phyloP scores from a whole-genome alignment of 2,888 invertebrate genomes.

The Drosophila percnosoma region DNA sequence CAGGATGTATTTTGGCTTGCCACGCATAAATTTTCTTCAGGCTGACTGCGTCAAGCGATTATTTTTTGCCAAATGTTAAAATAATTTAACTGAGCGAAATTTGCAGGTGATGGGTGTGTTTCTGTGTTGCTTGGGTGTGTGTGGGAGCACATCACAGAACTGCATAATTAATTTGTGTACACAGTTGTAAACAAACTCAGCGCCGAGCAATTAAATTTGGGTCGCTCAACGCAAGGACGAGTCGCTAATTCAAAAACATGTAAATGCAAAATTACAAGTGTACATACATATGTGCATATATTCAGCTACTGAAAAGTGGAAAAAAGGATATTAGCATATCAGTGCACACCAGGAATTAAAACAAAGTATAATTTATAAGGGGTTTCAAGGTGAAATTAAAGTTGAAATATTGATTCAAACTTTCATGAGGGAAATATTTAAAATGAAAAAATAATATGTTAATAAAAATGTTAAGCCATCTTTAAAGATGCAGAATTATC shows the following conservation, averaged over 20 bases:
- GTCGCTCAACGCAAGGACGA: conserved; percentile 1
- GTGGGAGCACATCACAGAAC: conserved; percentile 28
- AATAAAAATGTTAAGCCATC: not conserved
- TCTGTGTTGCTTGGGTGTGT: not conserved
- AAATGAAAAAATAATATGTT: not conserved
- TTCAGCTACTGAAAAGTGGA: not conserved
- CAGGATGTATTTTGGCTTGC: conserved; percentile 69
- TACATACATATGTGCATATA: not conserved
- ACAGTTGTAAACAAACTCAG: conserved; percentile 74
- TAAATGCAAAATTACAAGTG: conserved; percentile 21
- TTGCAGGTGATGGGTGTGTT: not conserved
- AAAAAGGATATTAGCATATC: not conserved
- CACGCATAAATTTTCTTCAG: conserved; percentile 74
- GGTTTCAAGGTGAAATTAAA: not conserved
- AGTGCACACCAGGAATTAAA: not conserved
- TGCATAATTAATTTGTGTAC: conserved; percentile 80
- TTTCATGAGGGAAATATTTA: too few species aligned
- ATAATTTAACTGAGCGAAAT: conserved; percentile 54
- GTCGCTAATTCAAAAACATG: conserved; percentile 35
- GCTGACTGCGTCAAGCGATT: conserved; percentile 54
- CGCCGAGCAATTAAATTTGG: conserved; percentile 4
- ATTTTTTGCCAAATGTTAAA: conserved; percentile 63
- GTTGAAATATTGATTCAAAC: not conserved
- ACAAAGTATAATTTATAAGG: not conserved
- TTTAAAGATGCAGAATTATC: not conserved